Percentiles rank a stretch among this genome's conserved stretches.
Evolutionary conservation across 2,113 vertebrate genomes (phyloP).

Genomic region (Psophia crepitans): DNA sequence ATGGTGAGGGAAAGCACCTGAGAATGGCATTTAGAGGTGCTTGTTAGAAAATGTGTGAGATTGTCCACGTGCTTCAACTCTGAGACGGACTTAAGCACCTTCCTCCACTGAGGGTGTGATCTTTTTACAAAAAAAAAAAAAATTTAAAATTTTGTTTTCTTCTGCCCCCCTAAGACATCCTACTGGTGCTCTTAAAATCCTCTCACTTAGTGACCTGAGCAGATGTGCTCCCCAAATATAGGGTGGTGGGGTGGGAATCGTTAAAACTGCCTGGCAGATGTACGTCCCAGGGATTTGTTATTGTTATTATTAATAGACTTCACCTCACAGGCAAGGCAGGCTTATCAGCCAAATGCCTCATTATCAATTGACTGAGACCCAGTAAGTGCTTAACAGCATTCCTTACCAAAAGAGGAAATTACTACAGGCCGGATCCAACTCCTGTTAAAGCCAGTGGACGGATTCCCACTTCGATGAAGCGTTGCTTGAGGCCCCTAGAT

Average conservation of each 20-base stretch:
- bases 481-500: background rate
- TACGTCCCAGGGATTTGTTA: background rate
- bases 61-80: background rate
- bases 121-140: no score
- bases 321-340: background rate
- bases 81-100: background rate
- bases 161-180: rapidly evolving
- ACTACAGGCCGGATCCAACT: background rate
- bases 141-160: background rate
- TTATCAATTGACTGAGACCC: slow-evolving; percentile 51
- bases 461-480: background rate
- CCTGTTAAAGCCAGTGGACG: background rate
- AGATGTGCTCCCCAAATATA: background rate
- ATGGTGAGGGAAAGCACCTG: background rate
- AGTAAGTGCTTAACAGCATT: slow-evolving; percentile 62
- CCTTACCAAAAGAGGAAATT: slow-evolving; percentile 79
- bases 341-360: slow-evolving; percentile 50
- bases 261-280: background rate
- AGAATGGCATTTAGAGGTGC: background rate
- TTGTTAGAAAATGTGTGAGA: background rate
- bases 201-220: background rate
- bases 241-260: background rate
- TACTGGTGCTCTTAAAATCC: background rate
- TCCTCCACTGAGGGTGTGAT: background rate
- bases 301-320: slow-evolving; percentile 34